Percentiles rank a stretch among this genome's conserved stretches.
These are phyloP conservation scores for Tragulus kanchil DNA, from an alignment of 2,113 vertebrate species.

Conservation along the genomic window DNA sequence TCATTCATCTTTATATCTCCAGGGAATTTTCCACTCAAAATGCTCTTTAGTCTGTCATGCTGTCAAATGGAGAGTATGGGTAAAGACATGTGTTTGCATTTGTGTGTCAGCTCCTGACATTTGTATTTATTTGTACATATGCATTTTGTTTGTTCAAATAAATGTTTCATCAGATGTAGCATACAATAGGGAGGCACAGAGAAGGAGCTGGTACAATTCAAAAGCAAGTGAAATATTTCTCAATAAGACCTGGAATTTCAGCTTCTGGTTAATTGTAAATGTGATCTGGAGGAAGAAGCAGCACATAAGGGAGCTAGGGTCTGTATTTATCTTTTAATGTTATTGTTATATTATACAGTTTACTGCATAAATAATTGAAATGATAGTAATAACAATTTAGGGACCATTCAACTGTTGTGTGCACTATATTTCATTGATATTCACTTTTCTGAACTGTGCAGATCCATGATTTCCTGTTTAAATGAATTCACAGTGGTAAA, in stretches of 20 bases:
- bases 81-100: slow-evolving; percentile 79
- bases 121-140: slow-evolving; percentile 80
- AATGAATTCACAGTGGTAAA: slow-evolving; percentile 68
- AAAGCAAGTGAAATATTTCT: slow-evolving; percentile 73
- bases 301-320: slow-evolving; percentile 64
- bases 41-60: slow-evolving; percentile 74
- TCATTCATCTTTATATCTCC: not conserved
- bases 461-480: slow-evolving; percentile 43
- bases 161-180: slow-evolving; percentile 75
- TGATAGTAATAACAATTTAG: slow-evolving; percentile 76
- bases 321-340: slow-evolving; percentile 74
- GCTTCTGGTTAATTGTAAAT: slow-evolving; percentile 77
- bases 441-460: slow-evolving; percentile 62
- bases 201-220: slow-evolving; percentile 53
- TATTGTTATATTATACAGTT: slow-evolving; percentile 78
- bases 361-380: slow-evolving; percentile 81
- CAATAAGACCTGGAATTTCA: slow-evolving; percentile 46
- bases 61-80: slow-evolving; percentile 62
- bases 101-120: slow-evolving; percentile 74
- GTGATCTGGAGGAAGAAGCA: slow-evolving; percentile 61
- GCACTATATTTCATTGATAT: slow-evolving; percentile 56
- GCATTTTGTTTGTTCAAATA: slow-evolving; percentile 85
- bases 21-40: slow-evolving; percentile 72
- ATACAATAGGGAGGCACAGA: slow-evolving; percentile 51
- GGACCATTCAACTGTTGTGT: slow-evolving; percentile 70